Base-by-base conservation (phyloP, 2,888 invertebrate species). In the Calliopum simillimum region DNA sequence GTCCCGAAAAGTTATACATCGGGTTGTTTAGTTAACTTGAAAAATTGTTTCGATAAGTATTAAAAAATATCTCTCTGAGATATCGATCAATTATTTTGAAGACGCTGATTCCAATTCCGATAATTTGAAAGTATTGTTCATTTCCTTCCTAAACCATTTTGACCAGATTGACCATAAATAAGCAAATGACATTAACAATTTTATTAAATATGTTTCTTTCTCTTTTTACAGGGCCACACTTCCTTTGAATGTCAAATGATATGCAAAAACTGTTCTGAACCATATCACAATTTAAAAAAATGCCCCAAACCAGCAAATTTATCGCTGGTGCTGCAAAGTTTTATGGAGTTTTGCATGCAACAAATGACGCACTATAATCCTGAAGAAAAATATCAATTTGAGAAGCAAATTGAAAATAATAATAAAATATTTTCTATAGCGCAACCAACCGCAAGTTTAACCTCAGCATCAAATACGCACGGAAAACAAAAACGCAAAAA, bases 311-410 rank as follows among this genome's bases (percentile, higher is more conserved):
- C 84, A 0, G 79, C 81, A 0, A 85, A 85, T 71, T 69, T 83
- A 1, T 81, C 79, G 44, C 74, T 79, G 16, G 80, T 84, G 66
- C 71, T 85, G 64, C 85, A 84, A 72, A 71, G 79, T 3, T 85
- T 83, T 49, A 80, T 85, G 79, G 84, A 85, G 72, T 86, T 83
- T 71, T 82, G 79, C 46, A 80, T 84, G 80, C 78, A 79, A 23
- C 85, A 85, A 68, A 72, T 83, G 59, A 68, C 75, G 12, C 62
- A 70, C 1, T 84, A 77, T 47, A 76, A 77, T 70, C 72, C 75
- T n/a, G 79, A 79, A 0, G 76, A 76, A 41, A 73, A 74, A 3
- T 79, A 77, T 63, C 2, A 56, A 11, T 72, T 77, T 70, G 75
- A 76, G 1, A 46, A 41, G 11, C 47, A 44, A 47, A n/a, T 56